Percentiles rank a stretch among this genome's conserved stretches.
Evolutionary conservation across 2,888 invertebrate genomes (phyloP).

Genomic region (Zygaena filipendulae): DNA sequence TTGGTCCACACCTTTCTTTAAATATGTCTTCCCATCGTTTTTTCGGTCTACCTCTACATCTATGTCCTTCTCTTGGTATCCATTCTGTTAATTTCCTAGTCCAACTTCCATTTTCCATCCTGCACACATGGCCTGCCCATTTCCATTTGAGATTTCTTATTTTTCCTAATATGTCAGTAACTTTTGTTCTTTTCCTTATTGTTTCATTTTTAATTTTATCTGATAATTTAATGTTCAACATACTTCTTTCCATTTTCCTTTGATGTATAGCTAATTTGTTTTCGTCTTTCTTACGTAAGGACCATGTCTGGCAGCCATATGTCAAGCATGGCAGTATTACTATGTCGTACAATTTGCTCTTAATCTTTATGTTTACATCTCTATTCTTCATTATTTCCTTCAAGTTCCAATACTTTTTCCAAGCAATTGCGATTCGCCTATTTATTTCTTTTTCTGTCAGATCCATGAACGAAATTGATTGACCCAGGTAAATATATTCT

Average conservation of each 20-base stretch:
- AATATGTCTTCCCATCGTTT: not conserved
- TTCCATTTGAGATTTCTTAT: constrained; percentile 1
- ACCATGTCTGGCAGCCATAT: constrained; percentile 7
- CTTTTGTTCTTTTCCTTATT: not conserved
- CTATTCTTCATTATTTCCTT: constrained; percentile 8
- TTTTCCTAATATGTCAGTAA: too few relatives aligned
- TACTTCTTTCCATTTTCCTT: not conserved
- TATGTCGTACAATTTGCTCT: constrained; percentile 5
- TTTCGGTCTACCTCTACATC: constrained; percentile 1
- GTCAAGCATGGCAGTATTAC: constrained; percentile 7
- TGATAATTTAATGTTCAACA: not conserved
- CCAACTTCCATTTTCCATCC: not conserved
- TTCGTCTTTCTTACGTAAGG: constrained; percentile 5
- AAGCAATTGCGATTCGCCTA: constrained; percentile 7
- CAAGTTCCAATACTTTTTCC: constrained; percentile 9
- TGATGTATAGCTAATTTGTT: constrained; percentile 2
- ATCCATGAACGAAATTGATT: constrained; percentile 7
- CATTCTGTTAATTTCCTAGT: too few relatives aligned
- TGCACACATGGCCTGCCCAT: constrained; percentile 1
- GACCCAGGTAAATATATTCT: constrained; percentile 6
- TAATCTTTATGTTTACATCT: constrained; percentile 4
- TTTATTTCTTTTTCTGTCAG: constrained; percentile 10
- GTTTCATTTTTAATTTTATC: not conserved
- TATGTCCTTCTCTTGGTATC: constrained; percentile 1
- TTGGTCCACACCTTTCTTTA: not conserved